Evolutionary conservation across 1,140 invertebrate genomes (phyloP).

Genomic region (Brachionus asplanchnoidis): DNA sequence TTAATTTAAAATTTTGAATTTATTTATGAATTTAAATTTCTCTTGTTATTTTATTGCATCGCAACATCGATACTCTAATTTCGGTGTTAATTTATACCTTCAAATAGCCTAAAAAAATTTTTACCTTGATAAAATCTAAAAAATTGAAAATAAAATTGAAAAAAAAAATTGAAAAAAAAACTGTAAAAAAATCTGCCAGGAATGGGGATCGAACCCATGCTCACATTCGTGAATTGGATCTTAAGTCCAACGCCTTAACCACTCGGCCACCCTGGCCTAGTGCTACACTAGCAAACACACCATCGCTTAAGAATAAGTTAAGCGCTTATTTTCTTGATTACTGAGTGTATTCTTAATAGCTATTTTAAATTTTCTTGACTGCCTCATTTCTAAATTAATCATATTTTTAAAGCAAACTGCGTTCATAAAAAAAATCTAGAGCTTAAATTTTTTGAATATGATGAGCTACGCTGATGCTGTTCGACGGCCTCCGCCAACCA

Average conservation of each 20-base stretch:
- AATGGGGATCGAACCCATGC: conserved; percentile 35
- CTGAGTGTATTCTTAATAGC: not conserved
- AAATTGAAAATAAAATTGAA: not conserved
- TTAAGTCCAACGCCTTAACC: conserved; percentile 33
- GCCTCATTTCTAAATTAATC: not conserved
- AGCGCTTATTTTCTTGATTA: not conserved
- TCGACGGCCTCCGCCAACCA: not conserved
- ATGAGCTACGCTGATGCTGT: conserved; percentile 16
- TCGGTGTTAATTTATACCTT: not conserved
- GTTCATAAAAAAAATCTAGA: not conserved
- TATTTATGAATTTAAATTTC: not conserved
- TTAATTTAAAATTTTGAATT: not conserved
- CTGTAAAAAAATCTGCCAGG: not conserved
- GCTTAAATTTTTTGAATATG: not conserved
- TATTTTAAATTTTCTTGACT: not conserved
- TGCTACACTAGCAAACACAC: not conserved
- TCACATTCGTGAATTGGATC: conserved; percentile 38
- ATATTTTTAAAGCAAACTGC: not conserved
- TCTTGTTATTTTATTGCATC: not conserved
- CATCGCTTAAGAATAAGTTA: not conserved
- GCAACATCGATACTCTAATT: not conserved
- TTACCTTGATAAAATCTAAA: not conserved
- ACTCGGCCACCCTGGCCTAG: conserved; percentile 15
- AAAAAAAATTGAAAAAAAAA: not conserved
- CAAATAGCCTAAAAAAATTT: not conserved